Evolutionary conservation across 2,888 invertebrate genomes (phyloP).

Genomic region (Coelopa pilipes): DNA sequence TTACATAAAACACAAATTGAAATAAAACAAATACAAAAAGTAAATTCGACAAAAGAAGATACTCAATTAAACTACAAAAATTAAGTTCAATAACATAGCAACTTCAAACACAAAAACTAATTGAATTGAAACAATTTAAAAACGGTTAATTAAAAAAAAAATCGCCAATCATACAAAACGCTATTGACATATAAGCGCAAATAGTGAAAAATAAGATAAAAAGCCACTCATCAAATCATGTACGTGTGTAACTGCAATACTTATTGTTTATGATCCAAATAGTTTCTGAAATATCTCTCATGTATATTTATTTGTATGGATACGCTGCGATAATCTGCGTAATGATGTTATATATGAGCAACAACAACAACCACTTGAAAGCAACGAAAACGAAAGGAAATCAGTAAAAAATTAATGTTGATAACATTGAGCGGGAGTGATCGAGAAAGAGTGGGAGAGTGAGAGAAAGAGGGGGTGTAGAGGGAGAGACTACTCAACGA

Average conservation of each 20-base stretch:
- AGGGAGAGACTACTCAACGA: neutral
- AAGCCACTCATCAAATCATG: neutral
- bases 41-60: neutral
- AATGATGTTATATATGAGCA: slow-evolving; percentile 25
- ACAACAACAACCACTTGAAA: no score
- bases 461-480: neutral
- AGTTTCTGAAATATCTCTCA: no score
- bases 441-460: neutral
- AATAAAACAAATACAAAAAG: neutral
- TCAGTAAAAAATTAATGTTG: slow-evolving; percentile 1
- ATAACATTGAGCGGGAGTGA: neutral
- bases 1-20: slow-evolving; percentile 1
- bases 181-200: no score
- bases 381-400: neutral
- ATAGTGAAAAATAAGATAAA: neutral
- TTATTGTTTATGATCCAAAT: no score
- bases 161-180: no score
- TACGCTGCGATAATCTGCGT: slow-evolving; percentile 18
- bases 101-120: no score
- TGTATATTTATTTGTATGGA: neutral
- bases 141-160: no score
- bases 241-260: slow-evolving; percentile 22
- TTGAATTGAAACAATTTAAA: no score
- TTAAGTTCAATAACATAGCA: no score
- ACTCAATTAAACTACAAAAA: no score